Evolutionary conservation across 2,888 invertebrate genomes (phyloP), one percentile per base, ranked within the genome.

Genomic region (Calliphora vomitoria): DNA sequence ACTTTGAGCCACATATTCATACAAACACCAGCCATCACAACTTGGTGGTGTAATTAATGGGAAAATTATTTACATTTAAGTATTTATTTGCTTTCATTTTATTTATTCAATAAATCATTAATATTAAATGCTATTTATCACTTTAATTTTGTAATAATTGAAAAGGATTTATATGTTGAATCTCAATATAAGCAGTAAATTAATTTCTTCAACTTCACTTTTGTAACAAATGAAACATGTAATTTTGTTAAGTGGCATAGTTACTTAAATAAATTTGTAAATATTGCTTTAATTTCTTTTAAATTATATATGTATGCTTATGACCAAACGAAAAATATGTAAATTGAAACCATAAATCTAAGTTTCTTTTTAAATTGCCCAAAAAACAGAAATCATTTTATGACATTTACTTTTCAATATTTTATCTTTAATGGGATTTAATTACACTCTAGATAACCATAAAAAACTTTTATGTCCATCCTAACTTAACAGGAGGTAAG

Each of bases 31-130:
- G n/a, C 31, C 18, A 18, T 50, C 47, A n/a, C 18, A 62, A 35
- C 11, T 66, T 78, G 55, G 55, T 20, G 55, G 78, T n/a, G 55
- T 41, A 68, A 55, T 68, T 50, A 62, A 47, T 74, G 25, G 38
- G 25, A 72, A 38, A 55, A 31, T 71, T 38, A 20, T 55, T 53
- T 15, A 58, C 11, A 38, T 55, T 55, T 20, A 13, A 78, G n/a
- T 68, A 68, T 15, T 38, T 55, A 76, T 55, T 78, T 68, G 25
- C n/a, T n/a, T 55, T 2, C 25, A 11, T 25, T 35, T 35, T 4
- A 71, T 60, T 50, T 20, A 80, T 69, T 47, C 38, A 47, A n/a
- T 58, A 47, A 41, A 60, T 8, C 41, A 25, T 25, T 25, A 25
- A 25, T 25, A 62, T 80, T 60, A 38, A 25, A 50, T 20, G 25